Conservation (phyloP, 2,888 invertebrate species). For the Branchipolynoe longqiensis region DNA sequence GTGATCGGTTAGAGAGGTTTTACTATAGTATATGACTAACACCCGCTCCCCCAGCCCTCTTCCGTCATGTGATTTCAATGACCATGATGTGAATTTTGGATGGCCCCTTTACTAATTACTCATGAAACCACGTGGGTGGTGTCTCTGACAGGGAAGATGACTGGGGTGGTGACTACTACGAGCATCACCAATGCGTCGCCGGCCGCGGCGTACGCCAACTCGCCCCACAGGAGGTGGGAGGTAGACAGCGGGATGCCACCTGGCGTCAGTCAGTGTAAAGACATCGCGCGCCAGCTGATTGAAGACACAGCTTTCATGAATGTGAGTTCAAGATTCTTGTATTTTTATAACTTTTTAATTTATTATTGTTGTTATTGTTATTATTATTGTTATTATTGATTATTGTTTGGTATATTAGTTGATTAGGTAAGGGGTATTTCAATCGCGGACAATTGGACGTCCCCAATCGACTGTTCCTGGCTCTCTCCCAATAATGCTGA, state of each 20-base stretch:
- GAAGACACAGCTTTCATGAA: background rate
- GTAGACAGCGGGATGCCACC: background rate
- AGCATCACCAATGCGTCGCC: conserved; percentile 81
- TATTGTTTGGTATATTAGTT: background rate
- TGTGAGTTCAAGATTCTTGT: background rate
- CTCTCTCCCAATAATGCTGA: too few relatives aligned
- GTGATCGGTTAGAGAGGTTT: too few relatives aligned
- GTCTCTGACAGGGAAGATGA: conserved; percentile 78
- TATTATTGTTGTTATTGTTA: background rate
- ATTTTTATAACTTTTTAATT: background rate
- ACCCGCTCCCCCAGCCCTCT: too few relatives aligned
- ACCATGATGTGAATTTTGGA: too few relatives aligned
- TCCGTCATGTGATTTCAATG: too few relatives aligned
- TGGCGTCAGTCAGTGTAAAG: conserved; percentile 61
- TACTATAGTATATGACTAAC: too few relatives aligned
- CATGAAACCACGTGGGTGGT: too few relatives aligned
- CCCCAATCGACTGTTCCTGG: too few relatives aligned
- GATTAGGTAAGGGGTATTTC: background rate
- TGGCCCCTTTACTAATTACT: too few relatives aligned
- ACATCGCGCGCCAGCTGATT: conserved; percentile 15
- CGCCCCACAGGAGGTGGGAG: conserved; percentile 75
- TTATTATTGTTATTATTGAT: background rate
- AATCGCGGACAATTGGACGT: too few relatives aligned
- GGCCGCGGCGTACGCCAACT: conserved; percentile 75
- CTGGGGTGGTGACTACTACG: conserved; percentile 77